These are phyloP conservation scores for Procambarus virginalis DNA, from an alignment of 1,140 invertebrate genomes.

Conservation along the genomic window DNA sequence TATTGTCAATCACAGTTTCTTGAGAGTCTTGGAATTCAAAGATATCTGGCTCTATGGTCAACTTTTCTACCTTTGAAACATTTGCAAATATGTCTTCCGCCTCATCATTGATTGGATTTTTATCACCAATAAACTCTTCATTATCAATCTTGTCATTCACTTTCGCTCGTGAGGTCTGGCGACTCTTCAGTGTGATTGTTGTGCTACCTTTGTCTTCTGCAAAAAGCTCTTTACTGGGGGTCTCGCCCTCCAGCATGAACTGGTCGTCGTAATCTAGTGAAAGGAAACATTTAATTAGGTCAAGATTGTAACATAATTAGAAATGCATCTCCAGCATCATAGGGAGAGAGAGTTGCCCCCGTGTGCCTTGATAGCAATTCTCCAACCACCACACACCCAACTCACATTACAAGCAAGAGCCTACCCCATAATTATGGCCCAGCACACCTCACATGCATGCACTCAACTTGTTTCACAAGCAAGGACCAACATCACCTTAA, in stretches of 20 bases:
- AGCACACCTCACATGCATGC: too few relatives aligned
- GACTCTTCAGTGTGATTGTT: not conserved
- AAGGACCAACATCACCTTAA: too few relatives aligned
- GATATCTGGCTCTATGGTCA: conserved; percentile 40
- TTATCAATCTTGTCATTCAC: not conserved
- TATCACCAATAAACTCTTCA: not conserved
- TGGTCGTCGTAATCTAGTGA: conserved; percentile 28
- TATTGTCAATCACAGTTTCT: conserved; percentile 23
- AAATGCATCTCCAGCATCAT: too few relatives aligned
- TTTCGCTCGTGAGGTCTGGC: not conserved
- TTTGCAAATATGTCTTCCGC: not conserved
- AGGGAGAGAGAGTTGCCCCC: too few relatives aligned
- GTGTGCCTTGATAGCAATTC: too few relatives aligned
- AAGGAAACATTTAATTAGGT: not conserved
- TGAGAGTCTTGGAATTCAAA: conserved; percentile 50
- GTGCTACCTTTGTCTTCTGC: not conserved
- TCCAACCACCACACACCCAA: too few relatives aligned
- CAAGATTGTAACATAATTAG: too few relatives aligned
- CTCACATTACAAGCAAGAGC: too few relatives aligned
- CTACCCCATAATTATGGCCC: too few relatives aligned
- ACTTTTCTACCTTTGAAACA: not conserved
- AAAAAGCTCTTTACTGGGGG: not conserved
- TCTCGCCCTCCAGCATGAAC: conserved; percentile 1
- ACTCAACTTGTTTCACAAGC: too few relatives aligned
- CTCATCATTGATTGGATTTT: not conserved